Evolutionary conservation across 2,113 vertebrate species (phyloP).

Genomic region (Oryzias woworae): DNA sequence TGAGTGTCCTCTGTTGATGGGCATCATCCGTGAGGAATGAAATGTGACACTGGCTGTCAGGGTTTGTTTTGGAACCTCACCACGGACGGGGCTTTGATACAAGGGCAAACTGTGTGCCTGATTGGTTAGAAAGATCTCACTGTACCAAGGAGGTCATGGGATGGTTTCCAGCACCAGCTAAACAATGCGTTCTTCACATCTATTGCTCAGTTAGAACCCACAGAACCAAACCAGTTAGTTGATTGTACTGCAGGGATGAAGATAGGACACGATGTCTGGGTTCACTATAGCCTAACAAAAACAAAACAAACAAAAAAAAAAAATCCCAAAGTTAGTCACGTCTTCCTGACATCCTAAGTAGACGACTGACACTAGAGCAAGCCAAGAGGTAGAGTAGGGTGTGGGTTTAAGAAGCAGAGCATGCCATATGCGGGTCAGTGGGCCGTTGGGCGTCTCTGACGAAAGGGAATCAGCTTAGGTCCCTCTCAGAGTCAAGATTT

Average conservation of each 20-base stretch:
- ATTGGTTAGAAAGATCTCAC: constrained; percentile 5
- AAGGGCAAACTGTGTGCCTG: constrained; percentile 18
- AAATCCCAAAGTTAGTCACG: background rate
- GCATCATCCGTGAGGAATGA: constrained; percentile 62
- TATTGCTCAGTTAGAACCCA: constrained; percentile 10
- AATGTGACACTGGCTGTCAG: constrained; percentile 65
- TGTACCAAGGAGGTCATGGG: constrained; percentile 5
- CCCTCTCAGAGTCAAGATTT: constrained; percentile 42
- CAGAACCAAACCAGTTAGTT: constrained; percentile 6
- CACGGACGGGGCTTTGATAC: constrained; percentile 10
- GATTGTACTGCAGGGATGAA: constrained; percentile 7
- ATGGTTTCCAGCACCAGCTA: background rate
- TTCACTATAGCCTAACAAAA: background rate
- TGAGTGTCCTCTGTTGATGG: constrained; percentile 58
- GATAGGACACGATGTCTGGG: background rate
- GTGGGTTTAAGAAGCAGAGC: constrained; percentile 5
- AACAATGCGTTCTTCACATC: background rate
- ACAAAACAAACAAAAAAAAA: background rate
- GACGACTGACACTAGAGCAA: background rate
- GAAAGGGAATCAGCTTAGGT: constrained; percentile 43
- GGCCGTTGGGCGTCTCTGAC: constrained; percentile 34
- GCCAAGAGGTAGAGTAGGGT: constrained; percentile 3
- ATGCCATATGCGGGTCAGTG: constrained; percentile 53
- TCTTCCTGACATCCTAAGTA: background rate
- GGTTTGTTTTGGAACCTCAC: constrained; percentile 49